These are phyloP conservation scores for Phasianus colchicus DNA, from an alignment of 2,113 vertebrate species.

Conservation along the genomic window DNA sequence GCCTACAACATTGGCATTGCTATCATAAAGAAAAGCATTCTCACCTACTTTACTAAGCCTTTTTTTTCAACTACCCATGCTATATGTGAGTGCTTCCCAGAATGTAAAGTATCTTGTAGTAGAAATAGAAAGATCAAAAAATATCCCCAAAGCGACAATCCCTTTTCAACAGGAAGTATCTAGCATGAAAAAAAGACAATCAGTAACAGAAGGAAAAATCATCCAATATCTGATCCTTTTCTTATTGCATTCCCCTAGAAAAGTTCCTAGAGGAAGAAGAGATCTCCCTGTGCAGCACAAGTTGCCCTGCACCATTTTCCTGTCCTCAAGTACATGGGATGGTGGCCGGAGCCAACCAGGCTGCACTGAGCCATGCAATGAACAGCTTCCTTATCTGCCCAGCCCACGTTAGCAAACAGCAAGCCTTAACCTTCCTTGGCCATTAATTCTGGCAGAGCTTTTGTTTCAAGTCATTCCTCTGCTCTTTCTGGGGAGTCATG, in stretches of 20 bases:
- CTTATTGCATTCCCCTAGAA: neutral
- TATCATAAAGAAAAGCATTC: neutral
- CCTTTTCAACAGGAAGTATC: neutral
- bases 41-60: neutral
- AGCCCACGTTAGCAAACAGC: neutral
- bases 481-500: neutral
- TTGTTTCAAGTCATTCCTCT: slow-evolving; percentile 12
- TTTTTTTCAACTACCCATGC: neutral
- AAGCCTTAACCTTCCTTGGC: neutral
- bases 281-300: neutral
- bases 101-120: neutral
- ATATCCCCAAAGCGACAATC: neutral
- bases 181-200: neutral
- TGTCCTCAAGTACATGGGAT: rapidly evolving
- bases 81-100: neutral
- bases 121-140: neutral
- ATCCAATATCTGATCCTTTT: neutral
- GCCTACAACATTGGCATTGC: neutral
- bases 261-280: neutral
- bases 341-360: neutral
- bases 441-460: neutral
- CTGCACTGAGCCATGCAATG: no score
- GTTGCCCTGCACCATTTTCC: neutral
- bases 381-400: neutral
- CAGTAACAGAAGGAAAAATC: neutral